Evolutionary conservation across 2,113 vertebrate genomes (phyloP), one percentile per base, ranked within the genome.

Genomic region (Sigmodon hispidus): DNA sequence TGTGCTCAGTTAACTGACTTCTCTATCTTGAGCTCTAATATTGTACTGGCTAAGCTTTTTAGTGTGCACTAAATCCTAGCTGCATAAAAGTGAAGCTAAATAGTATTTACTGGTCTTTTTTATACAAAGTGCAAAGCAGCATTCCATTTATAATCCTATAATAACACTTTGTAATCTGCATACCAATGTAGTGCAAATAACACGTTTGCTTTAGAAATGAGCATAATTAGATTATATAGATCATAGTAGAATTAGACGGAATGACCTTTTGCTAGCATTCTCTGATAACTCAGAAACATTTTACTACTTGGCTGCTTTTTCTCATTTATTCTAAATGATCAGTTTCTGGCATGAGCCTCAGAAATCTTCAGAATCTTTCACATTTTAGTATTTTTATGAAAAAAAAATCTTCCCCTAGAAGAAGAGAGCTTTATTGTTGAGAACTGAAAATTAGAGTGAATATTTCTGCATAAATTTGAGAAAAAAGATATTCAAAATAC

Each of bases 201-300:
- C 61, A 34, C 91, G 93, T 97, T 98, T 98, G 43, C 67, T 96
- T 95, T 87, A 90, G 69, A 96, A 97, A 43, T 96, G 17, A 97
- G 77, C 97, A 79, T 93, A 97, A 97, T 96, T 98, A 97, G 84
- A 95, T 96, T 97, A 96, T 91, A 97, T 59, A 97, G 92, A 96
- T 91, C 43, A 97, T 95, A 45, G 40, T 43, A 73, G 95, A 52
- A 83, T 95, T 97, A 96, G 29, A 94, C 1, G 10, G 95, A 96
- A 77, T 97, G 77, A 97, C 57, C 76, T 98, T 98, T 97, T 89
- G 69, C 55, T 95, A 94, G 89, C 91, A 96, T 95, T 55, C 8
- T 94, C 61, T 96, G 96, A 97, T 96, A 95, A 97, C 87, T 91
- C 70, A 86, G 93, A 16, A 89, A 98, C 96, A 94, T 95, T 97